A percentile compares a stretch with the other conserved stretches of the same genome.
These are phyloP conservation scores for Acipenser transmontanus DNA, from an alignment of 2,797 vertebrate genomes.

Conservation along the genomic window DNA sequence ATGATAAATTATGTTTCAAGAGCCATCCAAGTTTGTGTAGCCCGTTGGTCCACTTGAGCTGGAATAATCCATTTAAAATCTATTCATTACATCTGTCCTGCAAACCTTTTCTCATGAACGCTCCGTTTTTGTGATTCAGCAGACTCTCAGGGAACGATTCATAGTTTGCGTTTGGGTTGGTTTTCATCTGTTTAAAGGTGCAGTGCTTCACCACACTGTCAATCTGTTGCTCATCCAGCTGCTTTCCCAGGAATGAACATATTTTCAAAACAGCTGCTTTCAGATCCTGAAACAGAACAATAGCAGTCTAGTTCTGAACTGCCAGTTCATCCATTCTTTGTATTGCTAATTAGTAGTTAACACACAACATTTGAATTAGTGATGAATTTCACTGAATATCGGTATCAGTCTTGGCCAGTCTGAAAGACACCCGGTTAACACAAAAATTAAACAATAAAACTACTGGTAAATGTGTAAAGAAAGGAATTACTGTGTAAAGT, in stretches of 20 bases:
- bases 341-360: not conserved
- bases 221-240: conserved; percentile 41
- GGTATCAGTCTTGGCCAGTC: too few species aligned
- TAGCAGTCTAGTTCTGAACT: too few species aligned
- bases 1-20: too few species aligned
- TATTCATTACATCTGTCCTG: not conserved
- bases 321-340: too few species aligned
- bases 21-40: too few species aligned
- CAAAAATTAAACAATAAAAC: too few species aligned
- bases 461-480: too few species aligned
- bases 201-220: conserved; percentile 41
- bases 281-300: conserved; percentile 17
- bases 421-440: too few species aligned
- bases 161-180: conserved; percentile 48
- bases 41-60: too few species aligned
- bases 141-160: conserved; percentile 16
- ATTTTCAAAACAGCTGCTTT: conserved; percentile 29
- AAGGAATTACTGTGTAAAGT: too few species aligned
- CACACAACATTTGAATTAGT: not conserved
- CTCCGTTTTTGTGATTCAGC: conserved; percentile 32
- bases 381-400: too few species aligned
- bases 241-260: conserved; percentile 39
- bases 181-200: conserved; percentile 48
- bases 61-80: too few species aligned
- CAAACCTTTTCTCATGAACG: conserved; percentile 52